Evolutionary conservation across 2,797 vertebrate species (phyloP), one percentile per base, ranked within the genome.

Genomic region (Eutrigla gurnardus): DNA sequence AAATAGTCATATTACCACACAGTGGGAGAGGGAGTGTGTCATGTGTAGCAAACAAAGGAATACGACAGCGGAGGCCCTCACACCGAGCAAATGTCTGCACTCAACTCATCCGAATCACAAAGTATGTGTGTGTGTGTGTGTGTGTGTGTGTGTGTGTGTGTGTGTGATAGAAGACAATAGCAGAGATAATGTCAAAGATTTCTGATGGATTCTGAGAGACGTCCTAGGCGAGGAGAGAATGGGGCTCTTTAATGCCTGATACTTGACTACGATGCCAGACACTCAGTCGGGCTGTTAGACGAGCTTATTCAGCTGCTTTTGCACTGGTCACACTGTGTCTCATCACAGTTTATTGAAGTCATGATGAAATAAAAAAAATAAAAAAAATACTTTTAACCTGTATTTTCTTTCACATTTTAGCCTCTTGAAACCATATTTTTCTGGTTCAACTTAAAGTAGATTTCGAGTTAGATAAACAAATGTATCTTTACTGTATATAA

Each of bases 1-100:
- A 94, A 95, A 94, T 94, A 93, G 92, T 86, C 92, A 93, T 94
- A 94, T 94, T 94, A 94, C 86, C 83, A 89, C 93, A 86, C 94
- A 94, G 94, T 92, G 83, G 93, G 94, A 91, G 93, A 90, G 91
- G 83, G 79, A 86, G 73, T 81, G 82, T 90, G 92, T 89, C 81
- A 87, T 91, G 90, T 91, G 91, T 85, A 37, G 82, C 91, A 94
- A 93, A 94, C 92, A 94, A 93, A 93, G 85, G 86, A 91, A 88
- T 74, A 89, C 42, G 49, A 70, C 85, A 52, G 79, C 70, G 61
- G 89, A 84, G 85, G 89, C 88, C 85, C 86, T 88, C 90, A 92
- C 89, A 91, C 87, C 54, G 82, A 88, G 90, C 81, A 85, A 93
- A 89, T 91, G 92, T 90, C 86, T 92, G 83, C 87, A 89, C 79